Conservation (phyloP, 2,888 invertebrate genomes). For the Limnephilus rhombicus region DNA sequence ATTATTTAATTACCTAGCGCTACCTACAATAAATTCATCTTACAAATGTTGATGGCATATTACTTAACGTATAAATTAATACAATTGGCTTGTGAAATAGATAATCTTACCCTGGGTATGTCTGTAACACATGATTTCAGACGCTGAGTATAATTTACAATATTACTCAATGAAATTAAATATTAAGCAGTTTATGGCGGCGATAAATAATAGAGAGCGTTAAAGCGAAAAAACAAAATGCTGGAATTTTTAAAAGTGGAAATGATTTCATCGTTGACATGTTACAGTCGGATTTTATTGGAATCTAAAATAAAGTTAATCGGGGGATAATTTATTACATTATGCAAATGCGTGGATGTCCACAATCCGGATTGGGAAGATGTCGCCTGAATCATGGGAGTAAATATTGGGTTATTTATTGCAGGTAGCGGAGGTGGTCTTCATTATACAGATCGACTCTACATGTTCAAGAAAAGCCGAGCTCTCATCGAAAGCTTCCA, state of each 20-base stretch:
- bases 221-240: constrained; percentile 46
- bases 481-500: not conserved
- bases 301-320: constrained; percentile 58
- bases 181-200: constrained; percentile 34
- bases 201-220: constrained; percentile 31
- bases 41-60: not conserved
- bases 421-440: constrained; percentile 44
- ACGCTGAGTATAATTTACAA: constrained; percentile 32
- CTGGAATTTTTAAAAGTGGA: constrained; percentile 53
- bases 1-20: not conserved
- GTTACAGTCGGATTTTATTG: constrained; percentile 53
- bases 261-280: constrained; percentile 59
- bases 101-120: not conserved
- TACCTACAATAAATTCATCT: not conserved
- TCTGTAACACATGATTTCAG: not conserved
- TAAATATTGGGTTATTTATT: constrained; percentile 48
- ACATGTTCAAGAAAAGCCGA: not conserved
- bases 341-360: constrained; percentile 48
- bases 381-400: constrained; percentile 45
- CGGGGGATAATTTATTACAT: constrained; percentile 48
- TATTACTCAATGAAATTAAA: constrained; percentile 50
- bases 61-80: no score
- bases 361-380: constrained; percentile 40
- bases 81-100: not conserved
- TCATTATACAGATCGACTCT: not conserved